These are phyloP conservation scores for Microcebus lehilahytsara DNA, from an alignment of 2,113 vertebrate genomes.

Conservation along the genomic window DNA sequence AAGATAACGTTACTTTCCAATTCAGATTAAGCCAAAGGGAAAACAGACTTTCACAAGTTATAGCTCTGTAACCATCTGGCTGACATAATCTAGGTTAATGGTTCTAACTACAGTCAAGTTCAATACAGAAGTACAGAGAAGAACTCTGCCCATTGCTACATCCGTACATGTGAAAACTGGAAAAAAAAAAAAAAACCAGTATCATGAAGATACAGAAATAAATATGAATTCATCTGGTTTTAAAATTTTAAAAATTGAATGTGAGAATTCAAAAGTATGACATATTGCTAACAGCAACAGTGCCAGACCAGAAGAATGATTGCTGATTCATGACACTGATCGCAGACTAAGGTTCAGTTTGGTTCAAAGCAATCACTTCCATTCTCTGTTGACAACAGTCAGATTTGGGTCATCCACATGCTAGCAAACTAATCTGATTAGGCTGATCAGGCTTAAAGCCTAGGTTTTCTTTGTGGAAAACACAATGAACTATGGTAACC, in stretches of 20 bases:
- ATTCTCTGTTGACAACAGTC: background rate
- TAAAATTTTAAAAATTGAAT: background rate
- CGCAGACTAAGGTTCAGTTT: background rate
- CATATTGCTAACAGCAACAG: background rate
- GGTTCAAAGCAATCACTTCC: background rate
- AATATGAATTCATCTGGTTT: background rate
- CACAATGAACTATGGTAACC: background rate
- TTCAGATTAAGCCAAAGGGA: background rate
- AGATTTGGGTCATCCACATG: background rate
- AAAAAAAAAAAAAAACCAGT: background rate
- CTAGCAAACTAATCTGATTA: conserved; percentile 31
- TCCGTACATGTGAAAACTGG: background rate
- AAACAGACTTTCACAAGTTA: background rate
- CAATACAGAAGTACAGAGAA: background rate
- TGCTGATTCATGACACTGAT: background rate
- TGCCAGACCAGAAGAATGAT: background rate
- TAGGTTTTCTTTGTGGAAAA: background rate
- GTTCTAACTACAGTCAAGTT: background rate
- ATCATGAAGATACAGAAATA: background rate
- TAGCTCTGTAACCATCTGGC: background rate
- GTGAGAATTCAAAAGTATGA: background rate
- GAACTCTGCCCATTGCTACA: background rate
- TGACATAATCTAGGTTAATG: background rate
- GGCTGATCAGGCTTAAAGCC: background rate
- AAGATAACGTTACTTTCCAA: background rate